A percentile compares a stretch with the other conserved stretches of the same genome.
phyloP scores from a whole-genome alignment of 2,888 invertebrate species.

The Lochmaea crataegi region DNA sequence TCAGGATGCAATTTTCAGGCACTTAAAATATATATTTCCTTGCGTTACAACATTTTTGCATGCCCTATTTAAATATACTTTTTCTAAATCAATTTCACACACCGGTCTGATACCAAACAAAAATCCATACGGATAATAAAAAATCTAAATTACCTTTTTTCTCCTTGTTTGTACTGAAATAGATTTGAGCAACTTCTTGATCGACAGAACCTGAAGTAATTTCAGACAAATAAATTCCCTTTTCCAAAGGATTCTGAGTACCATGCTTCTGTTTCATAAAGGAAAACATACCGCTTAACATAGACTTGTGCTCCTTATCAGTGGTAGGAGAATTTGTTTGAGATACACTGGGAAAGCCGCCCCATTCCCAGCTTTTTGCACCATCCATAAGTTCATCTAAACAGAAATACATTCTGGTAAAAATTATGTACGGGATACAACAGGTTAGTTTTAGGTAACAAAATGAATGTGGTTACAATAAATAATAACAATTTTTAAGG shows the following conservation, averaged over 20 bases:
- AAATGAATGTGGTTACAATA: too few relatives aligned
- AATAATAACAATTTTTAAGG: too few relatives aligned
- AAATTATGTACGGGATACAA: neutral
- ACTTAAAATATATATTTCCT: too few relatives aligned
- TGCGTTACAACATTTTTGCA: too few relatives aligned
- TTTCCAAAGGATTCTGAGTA: conserved; percentile 66
- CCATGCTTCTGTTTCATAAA: conserved; percentile 83
- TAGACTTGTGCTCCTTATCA: conserved; percentile 69
- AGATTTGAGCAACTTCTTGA: conserved; percentile 90
- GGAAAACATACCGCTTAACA: conserved; percentile 91
- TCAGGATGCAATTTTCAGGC: too few relatives aligned
- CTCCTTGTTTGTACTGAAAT: conserved; percentile 73
- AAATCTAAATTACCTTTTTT: conserved; percentile 53
- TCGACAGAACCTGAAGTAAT: conserved; percentile 89
- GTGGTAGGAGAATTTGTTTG: conserved; percentile 54
- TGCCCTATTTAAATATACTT: too few relatives aligned
- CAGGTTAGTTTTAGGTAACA: too few relatives aligned
- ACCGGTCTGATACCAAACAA: neutral
- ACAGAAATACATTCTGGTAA: neutral
- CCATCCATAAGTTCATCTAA: conserved; percentile 56
- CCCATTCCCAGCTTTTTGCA: conserved; percentile 89
- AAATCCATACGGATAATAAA: neutral
- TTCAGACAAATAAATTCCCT: conserved; percentile 91
- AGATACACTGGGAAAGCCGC: conserved; percentile 77
- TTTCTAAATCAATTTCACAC: too few relatives aligned